These are phyloP conservation scores for Paedocypris micromegethes DNA, from an alignment of 2,797 vertebrate species.

Conservation along the genomic window DNA sequence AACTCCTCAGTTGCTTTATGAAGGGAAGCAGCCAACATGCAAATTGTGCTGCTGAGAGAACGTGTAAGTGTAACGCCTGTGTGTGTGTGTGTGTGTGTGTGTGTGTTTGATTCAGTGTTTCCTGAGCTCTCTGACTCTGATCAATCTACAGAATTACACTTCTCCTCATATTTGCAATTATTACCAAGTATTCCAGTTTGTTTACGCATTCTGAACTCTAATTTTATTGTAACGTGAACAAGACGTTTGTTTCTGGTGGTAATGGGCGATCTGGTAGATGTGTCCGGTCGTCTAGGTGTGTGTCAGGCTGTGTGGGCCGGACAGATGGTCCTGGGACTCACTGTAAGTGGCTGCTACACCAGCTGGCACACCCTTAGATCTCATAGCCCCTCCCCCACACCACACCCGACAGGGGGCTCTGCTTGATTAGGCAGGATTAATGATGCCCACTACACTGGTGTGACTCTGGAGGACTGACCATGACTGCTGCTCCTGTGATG, in stretches of 20 bases:
- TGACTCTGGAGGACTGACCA: constrained; percentile 43
- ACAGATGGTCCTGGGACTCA: constrained; percentile 73
- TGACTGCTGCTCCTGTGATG: constrained; percentile 46
- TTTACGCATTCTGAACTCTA: no score
- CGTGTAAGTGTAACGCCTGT: constrained; percentile 9
- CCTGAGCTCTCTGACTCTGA: no score
- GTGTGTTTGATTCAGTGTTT: no score
- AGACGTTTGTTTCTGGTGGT: no score
- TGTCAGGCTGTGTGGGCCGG: constrained; percentile 41
- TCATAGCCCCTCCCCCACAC: constrained; percentile 54
- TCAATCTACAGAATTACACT: no score
- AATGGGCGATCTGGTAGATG: not conserved
- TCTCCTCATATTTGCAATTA: no score
- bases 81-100: constrained; percentile 13
- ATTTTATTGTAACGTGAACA: no score
- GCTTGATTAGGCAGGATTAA: constrained; percentile 75
- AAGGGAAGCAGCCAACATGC: constrained; percentile 18
- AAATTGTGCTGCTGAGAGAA: constrained; percentile 11
- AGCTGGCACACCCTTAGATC: constrained; percentile 63
- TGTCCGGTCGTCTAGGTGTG: constrained; percentile 23
- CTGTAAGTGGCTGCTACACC: constrained; percentile 67
- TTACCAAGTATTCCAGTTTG: no score
- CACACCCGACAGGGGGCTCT: constrained; percentile 51
- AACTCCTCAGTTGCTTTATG: constrained; percentile 32
- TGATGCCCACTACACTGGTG: constrained; percentile 55